Conservation (phyloP, 2,797 vertebrate genomes). For the Acanthornis magna region DNA sequence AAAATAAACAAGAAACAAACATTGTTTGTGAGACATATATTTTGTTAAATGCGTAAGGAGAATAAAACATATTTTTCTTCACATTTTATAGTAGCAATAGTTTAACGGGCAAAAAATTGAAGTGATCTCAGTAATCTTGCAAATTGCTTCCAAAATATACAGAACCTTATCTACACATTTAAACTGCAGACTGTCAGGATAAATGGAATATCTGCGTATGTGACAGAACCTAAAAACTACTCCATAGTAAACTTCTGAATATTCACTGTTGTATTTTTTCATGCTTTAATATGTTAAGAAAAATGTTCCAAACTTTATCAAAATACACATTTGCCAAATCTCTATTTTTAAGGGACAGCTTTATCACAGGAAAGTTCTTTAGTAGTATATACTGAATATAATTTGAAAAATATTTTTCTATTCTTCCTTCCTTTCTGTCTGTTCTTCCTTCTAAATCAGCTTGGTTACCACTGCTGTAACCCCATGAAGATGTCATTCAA, state of each 20-base stretch:
- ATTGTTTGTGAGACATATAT: background rate
- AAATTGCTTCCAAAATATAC: background rate
- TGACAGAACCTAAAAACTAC: background rate
- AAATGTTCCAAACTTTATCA: background rate
- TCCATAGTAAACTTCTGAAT: background rate
- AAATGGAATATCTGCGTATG: background rate
- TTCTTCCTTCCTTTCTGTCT: background rate
- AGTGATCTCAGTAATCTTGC: background rate
- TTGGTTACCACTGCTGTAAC: background rate
- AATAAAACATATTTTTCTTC: background rate
- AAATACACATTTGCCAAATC: background rate
- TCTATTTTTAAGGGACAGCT: background rate
- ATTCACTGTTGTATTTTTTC: background rate
- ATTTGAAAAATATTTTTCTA: background rate
- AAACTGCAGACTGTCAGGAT: background rate
- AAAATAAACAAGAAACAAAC: constrained; percentile 19
- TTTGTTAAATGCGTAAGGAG: background rate
- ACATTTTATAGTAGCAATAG: background rate
- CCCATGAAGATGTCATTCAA: background rate
- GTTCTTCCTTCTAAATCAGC: background rate
- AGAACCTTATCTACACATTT: background rate
- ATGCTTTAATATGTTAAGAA: background rate
- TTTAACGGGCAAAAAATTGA: background rate
- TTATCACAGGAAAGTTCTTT: background rate
- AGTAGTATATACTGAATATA: background rate